Percentiles rank a stretch among this genome's conserved stretches.
Conservation (phyloP, 2,113 vertebrate genomes). For the Calyptommatus sinebrachiatus region DNA sequence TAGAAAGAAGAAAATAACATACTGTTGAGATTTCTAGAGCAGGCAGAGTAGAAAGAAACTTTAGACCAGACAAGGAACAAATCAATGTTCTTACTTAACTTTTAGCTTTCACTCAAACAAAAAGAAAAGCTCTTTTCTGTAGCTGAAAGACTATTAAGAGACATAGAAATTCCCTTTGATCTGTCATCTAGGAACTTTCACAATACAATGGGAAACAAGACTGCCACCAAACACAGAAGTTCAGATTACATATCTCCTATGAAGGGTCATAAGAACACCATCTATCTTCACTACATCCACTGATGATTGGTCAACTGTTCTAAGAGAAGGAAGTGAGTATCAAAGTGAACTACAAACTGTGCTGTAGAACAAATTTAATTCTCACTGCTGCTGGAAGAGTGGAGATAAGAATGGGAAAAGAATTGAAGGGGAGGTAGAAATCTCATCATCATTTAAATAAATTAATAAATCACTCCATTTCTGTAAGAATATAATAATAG, state of each 20-base stretch:
- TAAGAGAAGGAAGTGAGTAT: neutral
- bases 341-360: neutral
- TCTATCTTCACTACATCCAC: neutral
- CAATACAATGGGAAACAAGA: neutral
- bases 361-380: neutral
- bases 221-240: neutral
- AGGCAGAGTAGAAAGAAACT: neutral
- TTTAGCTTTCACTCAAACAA: neutral
- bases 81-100: neutral
- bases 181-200: neutral
- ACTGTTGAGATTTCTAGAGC: neutral
- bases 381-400: neutral
- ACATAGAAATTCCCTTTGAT: neutral
- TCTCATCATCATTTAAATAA: neutral
- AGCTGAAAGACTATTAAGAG: constrained; percentile 5
- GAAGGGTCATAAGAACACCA: constrained; percentile 3
- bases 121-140: neutral
- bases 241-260: constrained; percentile 1
- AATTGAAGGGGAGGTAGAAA: neutral
- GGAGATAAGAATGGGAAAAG: neutral
- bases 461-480: neutral
- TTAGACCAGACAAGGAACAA: neutral
- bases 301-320: neutral
- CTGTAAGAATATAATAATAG: neutral
- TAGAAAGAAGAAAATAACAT: neutral